These are phyloP conservation scores for Cataglyphis livida DNA, from an alignment of 2,888 invertebrate genomes.

Conservation along the genomic window DNA sequence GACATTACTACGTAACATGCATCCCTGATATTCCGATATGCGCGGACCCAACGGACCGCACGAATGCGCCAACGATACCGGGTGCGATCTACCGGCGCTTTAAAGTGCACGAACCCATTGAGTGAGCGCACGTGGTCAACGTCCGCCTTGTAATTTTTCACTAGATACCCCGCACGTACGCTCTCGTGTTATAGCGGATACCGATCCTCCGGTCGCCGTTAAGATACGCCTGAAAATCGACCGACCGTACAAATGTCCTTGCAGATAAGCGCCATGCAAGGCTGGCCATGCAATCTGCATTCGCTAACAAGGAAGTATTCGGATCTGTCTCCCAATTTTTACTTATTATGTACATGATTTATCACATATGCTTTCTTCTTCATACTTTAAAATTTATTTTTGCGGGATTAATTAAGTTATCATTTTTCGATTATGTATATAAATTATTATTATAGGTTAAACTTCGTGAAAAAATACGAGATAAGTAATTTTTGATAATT, in stretches of 20 bases:
- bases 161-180: constrained; percentile 16
- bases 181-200: constrained; percentile 58
- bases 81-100: constrained; percentile 53
- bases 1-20: constrained; percentile 50
- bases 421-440: not conserved
- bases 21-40: constrained; percentile 59
- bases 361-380: not conserved
- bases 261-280: constrained; percentile 53
- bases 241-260: constrained; percentile 53
- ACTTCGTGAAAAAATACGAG: not conserved
- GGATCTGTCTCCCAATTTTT: not conserved
- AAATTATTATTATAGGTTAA: not conserved
- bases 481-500: not conserved
- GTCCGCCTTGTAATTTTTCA: constrained; percentile 42
- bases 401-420: not conserved
- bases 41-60: constrained; percentile 7
- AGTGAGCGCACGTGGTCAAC: constrained; percentile 59
- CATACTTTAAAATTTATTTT: not conserved
- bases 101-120: constrained; percentile 63
- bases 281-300: constrained; percentile 35
- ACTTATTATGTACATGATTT: constrained; percentile 12
- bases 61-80: constrained; percentile 28
- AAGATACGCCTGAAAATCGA: constrained; percentile 61
- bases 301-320: constrained; percentile 33
- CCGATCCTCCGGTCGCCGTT: constrained; percentile 42